Evolutionary conservation across 2,797 vertebrate genomes (phyloP).

Genomic region (Prunella strophiata): DNA sequence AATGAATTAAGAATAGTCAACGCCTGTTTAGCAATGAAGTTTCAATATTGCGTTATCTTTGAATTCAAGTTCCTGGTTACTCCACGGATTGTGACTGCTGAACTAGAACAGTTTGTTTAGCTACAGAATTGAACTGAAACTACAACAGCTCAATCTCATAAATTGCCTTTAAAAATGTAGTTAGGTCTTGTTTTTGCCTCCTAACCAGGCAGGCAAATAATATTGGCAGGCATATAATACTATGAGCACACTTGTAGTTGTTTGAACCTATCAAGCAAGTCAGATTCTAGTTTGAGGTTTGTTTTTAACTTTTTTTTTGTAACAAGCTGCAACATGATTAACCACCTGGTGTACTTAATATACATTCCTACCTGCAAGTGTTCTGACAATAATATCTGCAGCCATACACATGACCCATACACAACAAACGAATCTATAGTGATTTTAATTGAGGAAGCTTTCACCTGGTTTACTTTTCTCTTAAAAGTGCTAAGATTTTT

Average conservation of each 20-base stretch:
- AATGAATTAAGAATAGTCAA: neutral
- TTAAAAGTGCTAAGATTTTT: neutral
- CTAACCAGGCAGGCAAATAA: neutral
- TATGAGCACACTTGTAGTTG: neutral
- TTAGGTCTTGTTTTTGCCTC: neutral
- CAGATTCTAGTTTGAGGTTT: neutral
- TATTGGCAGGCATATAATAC: neutral
- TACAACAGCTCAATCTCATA: neutral
- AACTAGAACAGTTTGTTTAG: conserved; percentile 30
- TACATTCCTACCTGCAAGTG: neutral
- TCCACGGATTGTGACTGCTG: neutral
- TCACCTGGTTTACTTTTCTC: neutral
- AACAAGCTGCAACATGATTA: neutral
- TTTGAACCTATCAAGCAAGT: neutral
- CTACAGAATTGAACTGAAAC: neutral
- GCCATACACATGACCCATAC: neutral
- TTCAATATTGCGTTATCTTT: neutral
- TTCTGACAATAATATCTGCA: neutral
- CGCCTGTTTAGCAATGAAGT: neutral
- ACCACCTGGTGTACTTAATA: neutral
- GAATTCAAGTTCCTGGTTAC: conserved; percentile 21
- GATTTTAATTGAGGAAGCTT: neutral
- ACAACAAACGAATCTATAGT: neutral
- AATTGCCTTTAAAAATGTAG: neutral
- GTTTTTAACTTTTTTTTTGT: neutral